Percentiles rank a stretch among this genome's conserved stretches.
phyloP scores from a whole-genome alignment of 2,113 vertebrate species.

The Dipodomys spectabilis region DNA sequence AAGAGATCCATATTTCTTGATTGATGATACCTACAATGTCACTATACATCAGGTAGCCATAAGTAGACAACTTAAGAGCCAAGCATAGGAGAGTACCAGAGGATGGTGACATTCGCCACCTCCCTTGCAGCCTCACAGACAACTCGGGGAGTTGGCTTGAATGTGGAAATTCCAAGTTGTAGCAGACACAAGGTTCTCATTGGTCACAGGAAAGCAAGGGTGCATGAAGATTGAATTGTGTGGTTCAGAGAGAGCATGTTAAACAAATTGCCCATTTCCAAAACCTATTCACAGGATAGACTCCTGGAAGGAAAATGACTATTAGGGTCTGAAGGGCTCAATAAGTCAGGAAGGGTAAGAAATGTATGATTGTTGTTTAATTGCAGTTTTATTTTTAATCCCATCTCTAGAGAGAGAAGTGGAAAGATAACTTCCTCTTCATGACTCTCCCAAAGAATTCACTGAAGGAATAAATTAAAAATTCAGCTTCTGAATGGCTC shows the following conservation, averaged over 20 bases:
- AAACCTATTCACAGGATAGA: neutral
- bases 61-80: neutral
- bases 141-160: neutral
- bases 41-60: neutral
- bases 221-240: neutral
- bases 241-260: neutral
- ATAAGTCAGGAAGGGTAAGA: neutral
- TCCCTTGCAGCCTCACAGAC: rapidly evolving
- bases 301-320: neutral
- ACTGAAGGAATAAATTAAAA: conserved; percentile 11
- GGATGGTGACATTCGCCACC: neutral
- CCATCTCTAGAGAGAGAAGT: neutral
- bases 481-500: neutral
- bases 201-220: neutral
- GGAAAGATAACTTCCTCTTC: neutral
- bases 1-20: neutral
- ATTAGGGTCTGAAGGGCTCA: neutral
- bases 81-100: neutral
- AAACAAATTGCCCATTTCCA: neutral
- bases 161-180: neutral
- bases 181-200: neutral
- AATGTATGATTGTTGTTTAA: neutral
- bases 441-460: neutral
- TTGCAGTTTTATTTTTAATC: neutral
- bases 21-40: neutral